Conservation (phyloP, 2,113 vertebrate genomes). For the Cathartes aura region DNA sequence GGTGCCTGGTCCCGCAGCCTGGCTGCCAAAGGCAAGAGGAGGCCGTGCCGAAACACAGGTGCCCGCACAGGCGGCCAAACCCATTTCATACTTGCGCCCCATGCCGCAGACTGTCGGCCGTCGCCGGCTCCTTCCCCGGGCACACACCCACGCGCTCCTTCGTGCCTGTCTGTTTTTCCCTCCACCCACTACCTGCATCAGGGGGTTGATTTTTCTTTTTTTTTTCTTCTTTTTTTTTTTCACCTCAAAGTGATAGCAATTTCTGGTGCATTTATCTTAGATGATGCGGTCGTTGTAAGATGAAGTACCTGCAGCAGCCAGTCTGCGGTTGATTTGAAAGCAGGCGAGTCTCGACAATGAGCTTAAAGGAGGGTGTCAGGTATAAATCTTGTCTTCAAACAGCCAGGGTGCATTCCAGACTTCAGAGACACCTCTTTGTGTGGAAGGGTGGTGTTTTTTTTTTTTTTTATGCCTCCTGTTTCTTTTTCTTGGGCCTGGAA, state of each 20-base stretch:
- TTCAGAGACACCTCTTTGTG: conserved; percentile 82
- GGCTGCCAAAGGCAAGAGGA: background rate
- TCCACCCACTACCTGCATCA: conserved; percentile 14
- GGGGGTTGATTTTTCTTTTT: background rate
- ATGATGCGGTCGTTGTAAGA: conserved; percentile 88
- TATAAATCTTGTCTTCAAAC: conserved; percentile 86
- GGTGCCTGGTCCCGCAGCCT: fast-evolving
- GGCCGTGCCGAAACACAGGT: background rate
- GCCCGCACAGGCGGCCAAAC: background rate
- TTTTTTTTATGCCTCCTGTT: conserved; percentile 53
- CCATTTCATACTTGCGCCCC: background rate
- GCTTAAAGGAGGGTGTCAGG: conserved; percentile 81
- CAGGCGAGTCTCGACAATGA: conserved; percentile 90
- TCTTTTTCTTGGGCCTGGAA: conserved; percentile 80
- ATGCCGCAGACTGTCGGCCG: fast-evolving
- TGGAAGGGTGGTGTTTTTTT: conserved; percentile 44
- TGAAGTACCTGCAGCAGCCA: conserved; percentile 85
- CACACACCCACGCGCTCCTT: background rate
- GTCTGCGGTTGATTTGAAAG: conserved; percentile 88
- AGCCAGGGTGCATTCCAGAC: conserved; percentile 84
- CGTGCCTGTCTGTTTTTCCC: background rate
- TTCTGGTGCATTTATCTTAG: conserved; percentile 84
- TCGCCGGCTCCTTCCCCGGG: background rate
- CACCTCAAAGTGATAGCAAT: conserved; percentile 83
- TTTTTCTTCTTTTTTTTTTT: background rate